These are phyloP conservation scores for Clytia hemisphaerica DNA, from an alignment of 30 jellyfish, hydroid and myxozoan species.

Conservation along the genomic window DNA sequence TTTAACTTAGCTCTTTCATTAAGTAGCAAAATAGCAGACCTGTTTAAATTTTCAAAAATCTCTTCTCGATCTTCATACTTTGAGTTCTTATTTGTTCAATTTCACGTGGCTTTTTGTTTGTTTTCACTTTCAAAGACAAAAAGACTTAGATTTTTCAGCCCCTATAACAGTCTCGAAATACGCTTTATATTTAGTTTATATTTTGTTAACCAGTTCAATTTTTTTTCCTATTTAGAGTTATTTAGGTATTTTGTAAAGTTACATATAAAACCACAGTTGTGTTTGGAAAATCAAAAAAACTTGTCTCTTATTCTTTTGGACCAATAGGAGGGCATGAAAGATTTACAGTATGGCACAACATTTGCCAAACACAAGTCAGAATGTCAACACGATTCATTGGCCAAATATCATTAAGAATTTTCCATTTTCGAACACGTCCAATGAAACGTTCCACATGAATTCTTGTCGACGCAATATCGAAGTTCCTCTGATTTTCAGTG, in stretches of 20 bases:
- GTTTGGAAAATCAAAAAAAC: not conserved
- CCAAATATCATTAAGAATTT: conserved; percentile 13
- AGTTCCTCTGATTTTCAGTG: not conserved
- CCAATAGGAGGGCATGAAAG: conserved; percentile 32
- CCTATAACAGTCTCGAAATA: too few relatives aligned
- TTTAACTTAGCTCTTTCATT: too few relatives aligned
- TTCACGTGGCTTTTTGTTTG: too few relatives aligned
- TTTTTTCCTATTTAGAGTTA: too few relatives aligned
- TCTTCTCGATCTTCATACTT: too few relatives aligned
- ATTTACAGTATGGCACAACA: conserved; percentile 32
- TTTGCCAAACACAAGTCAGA: conserved; percentile 13
- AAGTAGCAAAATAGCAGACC: too few relatives aligned
- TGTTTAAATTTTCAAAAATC: too few relatives aligned
- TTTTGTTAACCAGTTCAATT: too few relatives aligned
- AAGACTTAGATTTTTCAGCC: too few relatives aligned
- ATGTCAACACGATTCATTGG: conserved; percentile 16
- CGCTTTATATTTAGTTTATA: too few relatives aligned
- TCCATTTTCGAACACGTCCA: conserved; percentile 23
- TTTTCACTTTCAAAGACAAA: too few relatives aligned
- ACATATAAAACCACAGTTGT: not conserved
- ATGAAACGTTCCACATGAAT: conserved; percentile 18
- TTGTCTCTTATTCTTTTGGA: conserved; percentile 12
- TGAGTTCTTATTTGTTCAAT: too few relatives aligned
- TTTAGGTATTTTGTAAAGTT: not conserved
- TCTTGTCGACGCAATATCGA: conserved; percentile 19